Evolutionary conservation across 1,140 invertebrate genomes (phyloP).

Genomic region (Caenorhabditis briggsae): DNA sequence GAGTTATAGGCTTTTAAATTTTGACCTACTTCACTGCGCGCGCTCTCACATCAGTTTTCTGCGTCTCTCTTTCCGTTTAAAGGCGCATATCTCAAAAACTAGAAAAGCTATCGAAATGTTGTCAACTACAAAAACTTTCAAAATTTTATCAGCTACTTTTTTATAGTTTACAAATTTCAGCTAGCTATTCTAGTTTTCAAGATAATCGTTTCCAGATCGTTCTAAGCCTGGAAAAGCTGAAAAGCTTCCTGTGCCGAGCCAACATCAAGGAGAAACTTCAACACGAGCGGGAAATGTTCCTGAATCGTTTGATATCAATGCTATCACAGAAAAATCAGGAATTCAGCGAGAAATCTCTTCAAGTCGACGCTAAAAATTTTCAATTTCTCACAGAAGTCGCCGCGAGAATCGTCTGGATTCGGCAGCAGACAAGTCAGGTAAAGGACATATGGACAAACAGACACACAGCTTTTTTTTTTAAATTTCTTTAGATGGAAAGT

Average conservation of each 20-base stretch:
- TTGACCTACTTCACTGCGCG: no score
- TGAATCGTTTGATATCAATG: slow-evolving; percentile 47
- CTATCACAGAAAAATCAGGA: slow-evolving; percentile 48
- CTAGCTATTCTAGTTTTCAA: no score
- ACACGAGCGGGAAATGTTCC: slow-evolving; percentile 81
- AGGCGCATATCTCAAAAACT: no score
- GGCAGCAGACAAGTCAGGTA: slow-evolving; percentile 65
- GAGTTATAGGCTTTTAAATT: no score
- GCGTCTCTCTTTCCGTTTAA: no score
- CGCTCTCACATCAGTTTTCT: no score
- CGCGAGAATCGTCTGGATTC: slow-evolving; percentile 71
- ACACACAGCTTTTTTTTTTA: background rate
- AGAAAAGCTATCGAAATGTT: no score
- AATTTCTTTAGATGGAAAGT: slow-evolving; percentile 44
- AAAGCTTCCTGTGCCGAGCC: slow-evolving; percentile 84
- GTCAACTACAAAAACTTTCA: no score
- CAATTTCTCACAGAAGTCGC: slow-evolving; percentile 76
- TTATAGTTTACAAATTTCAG: background rate
- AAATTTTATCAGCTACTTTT: no score
- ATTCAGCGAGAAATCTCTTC: background rate
- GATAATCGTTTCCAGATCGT: slow-evolving; percentile 1
- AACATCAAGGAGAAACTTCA: slow-evolving; percentile 83
- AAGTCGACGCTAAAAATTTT: slow-evolving; percentile 62
- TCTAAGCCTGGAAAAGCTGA: slow-evolving; percentile 17
- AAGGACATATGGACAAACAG: no score